Base-by-base conservation (phyloP, 1,140 invertebrate genomes). In the Philopotamus ludificatus region DNA sequence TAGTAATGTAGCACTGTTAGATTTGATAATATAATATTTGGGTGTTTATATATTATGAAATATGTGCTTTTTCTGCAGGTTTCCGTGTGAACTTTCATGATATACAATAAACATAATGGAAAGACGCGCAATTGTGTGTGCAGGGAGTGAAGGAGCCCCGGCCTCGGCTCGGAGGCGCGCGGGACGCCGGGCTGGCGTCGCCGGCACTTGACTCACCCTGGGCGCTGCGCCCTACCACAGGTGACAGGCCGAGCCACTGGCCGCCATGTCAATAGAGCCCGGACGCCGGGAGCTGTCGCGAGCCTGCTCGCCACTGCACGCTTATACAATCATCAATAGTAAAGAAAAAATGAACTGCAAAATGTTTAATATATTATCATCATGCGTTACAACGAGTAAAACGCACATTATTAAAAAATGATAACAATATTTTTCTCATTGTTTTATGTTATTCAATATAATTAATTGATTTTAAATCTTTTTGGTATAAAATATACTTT, bases 241-340 rank as follows among this genome's bases (percentile, higher is more conserved):
- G 18, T 16, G 10, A 16, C 8, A 16, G 18, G 4, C 7, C 10
- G 44, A 8, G 44, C 44, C 8, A 8, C 44, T 9, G 44, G 44
- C 44, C 44, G 44, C 44, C 44, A 47, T 47, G 44, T 47, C 44
- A 47, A 47, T 20, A 15, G 8, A 34, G 4, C 44, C 18, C 44
- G 4, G 44, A 47, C 44, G 44, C 44, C 44, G 44, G 28, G 4
- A 34, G 28, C 28, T 12, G 28, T 34, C 4, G 4, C 4, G 12
- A 34, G 4, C 28, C 28, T 34, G 4, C 12, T 34, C 28, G 28
- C 28, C 28, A n/a, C n/a, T n/a, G n/a, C n/a, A n/a, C n/a, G n/a
- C n/a, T n/a, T n/a, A n/a, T n/a, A n/a, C n/a, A n/a, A n/a, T n/a
- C n/a, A n/a, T n/a, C n/a, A n/a, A n/a, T n/a, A n/a, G n/a, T n/a